Evolutionary conservation across 2,797 vertebrate species (phyloP).

Genomic region (Hypotaenidia philippensis): DNA sequence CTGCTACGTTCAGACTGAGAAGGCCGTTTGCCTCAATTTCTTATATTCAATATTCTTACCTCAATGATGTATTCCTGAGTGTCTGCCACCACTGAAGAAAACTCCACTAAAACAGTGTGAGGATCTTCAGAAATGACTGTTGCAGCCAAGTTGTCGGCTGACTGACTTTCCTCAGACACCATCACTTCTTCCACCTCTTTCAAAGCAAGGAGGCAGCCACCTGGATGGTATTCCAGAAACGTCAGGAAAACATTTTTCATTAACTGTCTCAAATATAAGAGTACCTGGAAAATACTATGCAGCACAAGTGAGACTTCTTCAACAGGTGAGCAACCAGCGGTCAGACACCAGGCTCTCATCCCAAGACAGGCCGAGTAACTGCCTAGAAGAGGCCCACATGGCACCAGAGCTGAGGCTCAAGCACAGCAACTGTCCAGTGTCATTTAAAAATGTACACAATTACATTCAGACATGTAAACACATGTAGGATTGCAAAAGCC

Average conservation of each 20-base stretch:
- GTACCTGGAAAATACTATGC: accelerated
- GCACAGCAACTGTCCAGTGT: not conserved
- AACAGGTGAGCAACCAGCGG: not conserved
- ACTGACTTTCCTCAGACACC: slow-evolving; percentile 82
- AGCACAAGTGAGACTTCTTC: not conserved
- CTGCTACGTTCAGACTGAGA: accelerated
- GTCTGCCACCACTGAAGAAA: slow-evolving; percentile 96
- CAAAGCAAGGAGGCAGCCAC: slow-evolving; percentile 87
- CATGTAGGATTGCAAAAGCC: not conserved
- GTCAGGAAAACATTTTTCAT: not conserved
- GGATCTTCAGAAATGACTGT: slow-evolving; percentile 90
- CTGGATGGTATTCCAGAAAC: slow-evolving; percentile 68
- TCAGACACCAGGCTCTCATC: not conserved
- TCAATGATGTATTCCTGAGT: slow-evolving; percentile 99
- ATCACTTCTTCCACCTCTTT: slow-evolving; percentile 82
- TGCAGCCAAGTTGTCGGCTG: slow-evolving; percentile 80
- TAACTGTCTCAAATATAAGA: not conserved
- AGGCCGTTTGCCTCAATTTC: not conserved
- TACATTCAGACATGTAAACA: not conserved
- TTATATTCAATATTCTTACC: no score
- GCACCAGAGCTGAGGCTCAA: not conserved
- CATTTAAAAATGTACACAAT: not conserved
- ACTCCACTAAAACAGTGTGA: slow-evolving; percentile 94
- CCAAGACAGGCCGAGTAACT: not conserved
- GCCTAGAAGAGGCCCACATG: accelerated